Evolutionary conservation across 2,113 vertebrate genomes (phyloP).

Genomic region (Chelonoidis abingdonii): DNA sequence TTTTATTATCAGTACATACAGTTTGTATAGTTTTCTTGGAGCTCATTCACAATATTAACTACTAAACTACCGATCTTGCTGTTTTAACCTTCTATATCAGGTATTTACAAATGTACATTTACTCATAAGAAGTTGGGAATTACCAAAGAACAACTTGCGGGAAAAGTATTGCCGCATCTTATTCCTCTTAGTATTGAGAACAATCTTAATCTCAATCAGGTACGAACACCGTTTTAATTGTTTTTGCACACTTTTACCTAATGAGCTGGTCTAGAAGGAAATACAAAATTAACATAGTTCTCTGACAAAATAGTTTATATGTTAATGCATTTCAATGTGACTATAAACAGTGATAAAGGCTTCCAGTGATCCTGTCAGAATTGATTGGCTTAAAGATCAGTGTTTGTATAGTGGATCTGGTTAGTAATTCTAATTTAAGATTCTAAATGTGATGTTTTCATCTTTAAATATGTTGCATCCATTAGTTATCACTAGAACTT

Average conservation of each 20-base stretch:
- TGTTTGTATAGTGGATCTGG: constrained; percentile 12
- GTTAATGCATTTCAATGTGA: background rate
- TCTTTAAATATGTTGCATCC: no score
- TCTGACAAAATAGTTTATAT: background rate
- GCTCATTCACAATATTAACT: background rate
- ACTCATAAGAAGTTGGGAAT: constrained; percentile 98
- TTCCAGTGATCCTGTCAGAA: background rate
- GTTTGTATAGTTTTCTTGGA: background rate
- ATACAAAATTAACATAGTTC: background rate
- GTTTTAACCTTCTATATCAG: constrained; percentile 74
- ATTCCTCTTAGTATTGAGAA: constrained; percentile 97
- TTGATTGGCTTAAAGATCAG: background rate
- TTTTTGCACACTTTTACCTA: background rate
- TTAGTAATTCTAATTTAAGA: background rate
- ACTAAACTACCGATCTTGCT: background rate
- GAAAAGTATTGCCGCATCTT: constrained; percentile 93
- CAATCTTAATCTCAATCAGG: constrained; percentile 99
- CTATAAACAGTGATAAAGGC: background rate
- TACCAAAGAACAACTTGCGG: constrained; percentile 96
- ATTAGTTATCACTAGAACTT: background rate
- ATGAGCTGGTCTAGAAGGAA: background rate
- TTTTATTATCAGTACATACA: fast-evolving
- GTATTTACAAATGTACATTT: constrained; percentile 99
- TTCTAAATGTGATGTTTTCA: background rate
- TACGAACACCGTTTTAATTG: constrained; percentile 56